phyloP scores from a whole-genome alignment of 2,888 invertebrate species.

The Celastrina argiolus region DNA sequence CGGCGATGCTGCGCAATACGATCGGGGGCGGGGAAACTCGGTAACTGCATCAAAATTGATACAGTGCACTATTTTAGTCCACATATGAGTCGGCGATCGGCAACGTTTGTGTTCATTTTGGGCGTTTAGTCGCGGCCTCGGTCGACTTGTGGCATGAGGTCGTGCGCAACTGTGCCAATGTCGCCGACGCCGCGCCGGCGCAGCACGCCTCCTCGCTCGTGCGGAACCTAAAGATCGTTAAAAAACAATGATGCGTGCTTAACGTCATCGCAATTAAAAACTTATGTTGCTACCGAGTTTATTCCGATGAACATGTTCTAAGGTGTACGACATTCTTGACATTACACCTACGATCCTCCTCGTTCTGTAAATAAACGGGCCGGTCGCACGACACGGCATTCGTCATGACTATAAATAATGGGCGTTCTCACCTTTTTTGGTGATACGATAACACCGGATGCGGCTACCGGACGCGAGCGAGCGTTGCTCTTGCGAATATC shows the following conservation, averaged over 20 bases:
- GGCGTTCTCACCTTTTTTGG: constrained; percentile 75
- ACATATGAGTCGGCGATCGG: constrained; percentile 68
- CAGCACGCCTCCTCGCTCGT: constrained; percentile 54
- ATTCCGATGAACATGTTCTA: constrained; percentile 23
- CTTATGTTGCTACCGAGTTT: constrained; percentile 18
- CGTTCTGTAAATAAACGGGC: constrained; percentile 63
- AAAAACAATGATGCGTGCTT: constrained; percentile 31
- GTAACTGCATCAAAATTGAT: background rate
- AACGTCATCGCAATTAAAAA: constrained; percentile 26
- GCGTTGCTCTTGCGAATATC: constrained; percentile 62
- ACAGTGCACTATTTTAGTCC: constrained; percentile 34
- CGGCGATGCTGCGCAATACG: constrained; percentile 14
- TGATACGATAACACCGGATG: constrained; percentile 72
- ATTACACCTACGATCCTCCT: constrained; percentile 48
- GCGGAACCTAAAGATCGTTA: constrained; percentile 55
- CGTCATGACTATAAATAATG: constrained; percentile 71
- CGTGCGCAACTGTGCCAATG: constrained; percentile 74
- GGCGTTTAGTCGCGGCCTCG: constrained; percentile 70
- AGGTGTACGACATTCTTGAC: constrained; percentile 24
- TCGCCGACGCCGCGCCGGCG: constrained; percentile 48
- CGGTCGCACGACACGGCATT: constrained; percentile 53
- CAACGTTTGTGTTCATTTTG: constrained; percentile 65
- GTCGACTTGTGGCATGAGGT: constrained; percentile 63
- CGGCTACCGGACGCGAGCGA: constrained; percentile 69
- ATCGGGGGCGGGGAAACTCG: background rate